phyloP scores from a whole-genome alignment of 1,140 invertebrate species.

The Drosophila kepulauana region DNA sequence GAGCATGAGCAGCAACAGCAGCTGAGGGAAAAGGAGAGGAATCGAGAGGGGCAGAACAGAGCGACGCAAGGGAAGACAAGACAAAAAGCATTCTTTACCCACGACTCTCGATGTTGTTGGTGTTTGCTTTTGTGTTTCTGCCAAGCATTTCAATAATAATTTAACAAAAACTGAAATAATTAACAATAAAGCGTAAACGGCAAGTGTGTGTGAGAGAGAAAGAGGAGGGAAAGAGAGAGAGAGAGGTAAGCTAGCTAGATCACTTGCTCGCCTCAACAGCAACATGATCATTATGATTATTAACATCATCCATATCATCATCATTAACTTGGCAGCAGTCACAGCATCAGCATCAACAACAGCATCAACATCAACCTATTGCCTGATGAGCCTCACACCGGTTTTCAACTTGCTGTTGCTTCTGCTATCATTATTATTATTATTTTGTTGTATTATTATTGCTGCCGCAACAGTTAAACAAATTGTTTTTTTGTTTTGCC shows the following conservation, averaged over 20 bases:
- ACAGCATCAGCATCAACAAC: constrained; percentile 19
- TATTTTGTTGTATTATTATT: constrained; percentile 18
- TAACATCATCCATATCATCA: constrained; percentile 4
- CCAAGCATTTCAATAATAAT: constrained; percentile 79
- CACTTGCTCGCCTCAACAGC: constrained; percentile 24
- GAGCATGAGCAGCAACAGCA: neutral
- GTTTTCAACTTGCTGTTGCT: constrained; percentile 29
- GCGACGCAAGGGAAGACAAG: constrained; percentile 31
- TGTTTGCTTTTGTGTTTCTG: constrained; percentile 46
- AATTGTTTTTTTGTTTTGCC: constrained; percentile 21
- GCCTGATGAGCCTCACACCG: constrained; percentile 17
- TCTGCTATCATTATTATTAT: neutral
- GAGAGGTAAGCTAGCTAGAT: constrained; percentile 26
- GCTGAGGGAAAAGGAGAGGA: neutral
- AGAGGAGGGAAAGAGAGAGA: neutral
- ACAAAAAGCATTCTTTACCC: constrained; percentile 72
- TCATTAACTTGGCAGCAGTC: constrained; percentile 6
- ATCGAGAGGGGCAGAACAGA: neutral
- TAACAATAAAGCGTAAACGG: constrained; percentile 67
- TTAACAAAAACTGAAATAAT: constrained; percentile 81
- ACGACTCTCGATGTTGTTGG: constrained; percentile 54
- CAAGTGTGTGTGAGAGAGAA: neutral
- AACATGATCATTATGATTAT: neutral
- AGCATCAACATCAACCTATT: constrained; percentile 2
- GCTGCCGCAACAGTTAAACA: constrained; percentile 35